Evolutionary conservation across 1,140 invertebrate genomes (phyloP), one percentile per base, ranked within the genome.

Genomic region (Cydia amplana): DNA sequence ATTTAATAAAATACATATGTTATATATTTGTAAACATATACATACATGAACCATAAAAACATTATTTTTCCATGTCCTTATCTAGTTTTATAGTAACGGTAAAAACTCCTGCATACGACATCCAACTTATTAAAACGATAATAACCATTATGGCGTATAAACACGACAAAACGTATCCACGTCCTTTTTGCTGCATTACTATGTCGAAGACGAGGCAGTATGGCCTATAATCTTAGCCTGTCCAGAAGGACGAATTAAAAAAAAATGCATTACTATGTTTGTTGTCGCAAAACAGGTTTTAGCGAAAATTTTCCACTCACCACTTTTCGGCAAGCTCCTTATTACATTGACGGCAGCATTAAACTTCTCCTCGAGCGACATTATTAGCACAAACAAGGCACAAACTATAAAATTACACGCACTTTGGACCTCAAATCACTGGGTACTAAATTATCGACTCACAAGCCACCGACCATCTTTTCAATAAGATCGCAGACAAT

Each of bases 261-360:
- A n/a, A n/a, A n/a, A n/a, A n/a, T 32, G 4, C 28, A 36, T 49
- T 73, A 74, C n/a, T 18, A 36, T 23, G 10, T 60, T 60, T 60
- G 55, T 60, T 60, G 23, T 23, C 18, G 9, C 28, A 18, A 73
- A 73, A 73, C 72, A 73, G 43, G 43, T 73, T 32, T 40, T 6
- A 16, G 4, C 14, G 9, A 70, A 36, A 36, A n/a, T 36, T 70
- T 55, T 72, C 28, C 36, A 86, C 94, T 94, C 92, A 97, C 97
- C 97, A 94, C 97, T 96, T 94, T 97, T 98, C 65, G 97, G 97
- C 79, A 98, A 94, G 93, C 95, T 96, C 87, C 95, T 94, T 72
- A 98, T 98, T 77, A 98, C 96, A 92, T 97, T 97, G 16, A 98
- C 97, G 77, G 97, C 97, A 73, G 97, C 97, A 83, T 96, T 94